A percentile compares a stretch with the other conserved stretches of the same genome.
These are phyloP conservation scores for Gymnocypris eckloni DNA, from an alignment of 2,797 vertebrate species.

Conservation along the genomic window DNA sequence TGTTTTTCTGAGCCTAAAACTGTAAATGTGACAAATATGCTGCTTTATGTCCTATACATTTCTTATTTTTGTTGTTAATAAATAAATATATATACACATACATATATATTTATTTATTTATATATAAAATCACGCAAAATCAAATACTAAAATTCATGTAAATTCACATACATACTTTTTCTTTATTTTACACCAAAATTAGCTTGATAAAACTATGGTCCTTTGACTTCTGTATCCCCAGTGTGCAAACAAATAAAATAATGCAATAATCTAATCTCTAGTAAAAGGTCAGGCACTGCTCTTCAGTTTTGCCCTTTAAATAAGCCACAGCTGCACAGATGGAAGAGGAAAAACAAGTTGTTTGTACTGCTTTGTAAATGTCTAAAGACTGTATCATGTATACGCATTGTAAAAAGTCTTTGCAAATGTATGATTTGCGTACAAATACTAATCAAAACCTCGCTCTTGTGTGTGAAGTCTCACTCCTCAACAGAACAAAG, in stretches of 20 bases:
- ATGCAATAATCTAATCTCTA: constrained; percentile 8
- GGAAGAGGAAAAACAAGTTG: constrained; percentile 33
- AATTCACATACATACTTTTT: not conserved
- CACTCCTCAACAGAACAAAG: constrained; percentile 41
- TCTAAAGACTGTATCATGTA: constrained; percentile 20
- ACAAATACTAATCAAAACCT: constrained; percentile 43
- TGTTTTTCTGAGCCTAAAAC: constrained; percentile 18
- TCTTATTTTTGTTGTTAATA: too few relatives aligned
- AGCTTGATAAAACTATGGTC: not conserved
- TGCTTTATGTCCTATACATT: not conserved
- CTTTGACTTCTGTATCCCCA: not conserved
- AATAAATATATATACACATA: too few relatives aligned
- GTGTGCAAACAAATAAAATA: not conserved
- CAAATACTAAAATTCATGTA: not conserved
- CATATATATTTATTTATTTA: too few relatives aligned
- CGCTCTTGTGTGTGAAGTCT: constrained; percentile 31
- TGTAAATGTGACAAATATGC: not conserved
- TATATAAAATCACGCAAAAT: not conserved
- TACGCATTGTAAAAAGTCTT: constrained; percentile 6
- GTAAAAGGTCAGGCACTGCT: not conserved
- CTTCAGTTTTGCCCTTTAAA: constrained; percentile 25
- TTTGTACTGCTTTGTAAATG: constrained; percentile 28
- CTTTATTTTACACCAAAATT: not conserved
- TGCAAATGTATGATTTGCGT: constrained; percentile 32
- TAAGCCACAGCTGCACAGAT: not conserved